Evolutionary conservation across 2,113 vertebrate species (phyloP), one percentile per base, ranked within the genome.

Genomic region (Anoura caudifer): DNA sequence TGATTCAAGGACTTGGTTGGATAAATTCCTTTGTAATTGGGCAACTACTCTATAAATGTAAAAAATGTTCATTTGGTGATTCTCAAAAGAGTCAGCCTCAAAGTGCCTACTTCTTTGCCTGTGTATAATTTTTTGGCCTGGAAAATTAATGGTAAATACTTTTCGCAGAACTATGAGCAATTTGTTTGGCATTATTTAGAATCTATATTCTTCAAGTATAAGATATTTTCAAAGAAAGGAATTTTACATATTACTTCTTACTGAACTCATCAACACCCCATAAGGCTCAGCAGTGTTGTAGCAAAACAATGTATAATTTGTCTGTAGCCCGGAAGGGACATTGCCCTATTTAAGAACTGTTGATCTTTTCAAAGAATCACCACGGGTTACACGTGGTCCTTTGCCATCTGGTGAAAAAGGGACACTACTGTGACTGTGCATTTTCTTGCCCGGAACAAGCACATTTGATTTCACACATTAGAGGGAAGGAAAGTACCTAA

Each of bases 131-230:
- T 65, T 77, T 87, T 85, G 69, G 36, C 61, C 65, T 75, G 33
- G n/a, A 24, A 65, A 77, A 61, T 69, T 47, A 77, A 80, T 45
- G 77, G 45, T 16, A 76, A 69, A 93, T 77, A 65, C 17, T 59
- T 87, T 79, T 26, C 38, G 41, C 33, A 61, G 24, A 75, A 75
- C 13, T 56, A 6, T 94, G 86, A 28, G 6, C 47, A 87, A 65
- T 52, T 82, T 20, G 82, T 81, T 90, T 69, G 84, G 2, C 67
- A 63, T 76, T 86, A 24, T 79, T 85, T 47, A 31, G 38, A 75
- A 87, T 92, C 75, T 89, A 26, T 56, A 73, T 19, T 94, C 65
- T 96, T 87, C 2, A 81, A 93, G 59, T 63, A 72, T 86, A 83
- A 94, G 15, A 33, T 85, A 61, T 70, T 52, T 75, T 83, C 50